Evolutionary conservation across 2,888 invertebrate genomes (phyloP).

Genomic region (Hirtodrosophila histrioides): DNA sequence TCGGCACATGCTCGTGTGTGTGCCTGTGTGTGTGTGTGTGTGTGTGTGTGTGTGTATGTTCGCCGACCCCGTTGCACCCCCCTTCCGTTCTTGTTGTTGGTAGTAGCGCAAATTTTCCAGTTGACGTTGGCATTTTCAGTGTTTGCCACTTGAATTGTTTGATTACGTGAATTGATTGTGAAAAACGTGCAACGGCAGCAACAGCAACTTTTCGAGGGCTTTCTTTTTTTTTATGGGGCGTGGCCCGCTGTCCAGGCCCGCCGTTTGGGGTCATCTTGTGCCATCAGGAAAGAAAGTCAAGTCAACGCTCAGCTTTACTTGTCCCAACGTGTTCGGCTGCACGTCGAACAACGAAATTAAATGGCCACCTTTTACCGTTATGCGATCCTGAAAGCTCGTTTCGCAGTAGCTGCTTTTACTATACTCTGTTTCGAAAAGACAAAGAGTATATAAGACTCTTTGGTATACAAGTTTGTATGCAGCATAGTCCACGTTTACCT

Average conservation of each 20-base stretch:
- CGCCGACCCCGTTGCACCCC: conserved; percentile 2
- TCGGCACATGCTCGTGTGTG: conserved; percentile 48
- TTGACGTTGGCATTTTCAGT: conserved; percentile 83
- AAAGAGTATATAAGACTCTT: background rate
- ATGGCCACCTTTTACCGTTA: conserved; percentile 62
- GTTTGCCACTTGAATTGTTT: conserved; percentile 84
- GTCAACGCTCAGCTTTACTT: conserved; percentile 36
- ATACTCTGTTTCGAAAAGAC: background rate
- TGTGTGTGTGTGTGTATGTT: conserved; percentile 9
- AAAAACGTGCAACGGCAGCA: conserved; percentile 78
- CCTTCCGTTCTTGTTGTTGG: conserved; percentile 41
- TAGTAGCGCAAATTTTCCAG: conserved; percentile 78
- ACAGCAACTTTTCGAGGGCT: conserved; percentile 41
- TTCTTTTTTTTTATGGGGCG: conserved; percentile 7
- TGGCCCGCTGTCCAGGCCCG: conserved; percentile 4
- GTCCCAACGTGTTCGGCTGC: conserved; percentile 53
- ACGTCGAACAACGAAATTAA: conserved; percentile 66
- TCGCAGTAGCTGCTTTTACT: conserved; percentile 12
- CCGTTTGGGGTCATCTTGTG: conserved; percentile 44
- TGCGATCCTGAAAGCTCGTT: conserved; percentile 35
- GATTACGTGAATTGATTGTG: conserved; percentile 82
- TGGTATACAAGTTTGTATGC: background rate
- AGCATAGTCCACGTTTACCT: too few relatives aligned
- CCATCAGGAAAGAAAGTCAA: conserved; percentile 41
- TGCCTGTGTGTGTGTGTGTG: conserved; percentile 12